phyloP scores from a whole-genome alignment of 2,113 vertebrate species.

The Bettongia penicillata region DNA sequence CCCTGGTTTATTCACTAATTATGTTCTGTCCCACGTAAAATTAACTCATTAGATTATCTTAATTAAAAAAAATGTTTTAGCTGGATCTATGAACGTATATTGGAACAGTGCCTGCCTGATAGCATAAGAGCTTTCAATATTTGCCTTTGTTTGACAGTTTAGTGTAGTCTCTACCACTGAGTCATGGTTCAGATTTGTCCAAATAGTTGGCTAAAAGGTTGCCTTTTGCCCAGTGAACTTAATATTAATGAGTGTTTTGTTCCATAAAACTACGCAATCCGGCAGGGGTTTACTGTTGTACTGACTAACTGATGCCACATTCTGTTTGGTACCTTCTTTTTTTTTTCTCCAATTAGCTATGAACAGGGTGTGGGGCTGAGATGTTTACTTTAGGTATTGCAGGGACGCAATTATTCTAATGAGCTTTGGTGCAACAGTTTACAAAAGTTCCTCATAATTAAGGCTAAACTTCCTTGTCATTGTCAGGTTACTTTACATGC shows the following conservation, averaged over 20 bases:
- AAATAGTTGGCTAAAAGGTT: neutral
- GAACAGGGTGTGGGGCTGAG: constrained; percentile 22
- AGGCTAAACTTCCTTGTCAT: constrained; percentile 21
- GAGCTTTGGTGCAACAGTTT: constrained; percentile 34
- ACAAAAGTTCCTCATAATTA: constrained; percentile 25
- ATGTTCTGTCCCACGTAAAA: constrained; percentile 44
- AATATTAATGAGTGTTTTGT: neutral
- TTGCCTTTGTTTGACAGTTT: neutral
- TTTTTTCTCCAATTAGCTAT: neutral
- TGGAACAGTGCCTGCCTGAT: neutral
- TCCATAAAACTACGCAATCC: neutral
- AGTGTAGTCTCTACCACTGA: neutral
- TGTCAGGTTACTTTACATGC: neutral
- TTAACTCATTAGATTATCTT: neutral
- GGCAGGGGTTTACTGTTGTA: neutral
- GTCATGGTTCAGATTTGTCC: neutral
- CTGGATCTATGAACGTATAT: neutral
- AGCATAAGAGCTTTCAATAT: neutral
- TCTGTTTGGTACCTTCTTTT: neutral
- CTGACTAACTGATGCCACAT: neutral
- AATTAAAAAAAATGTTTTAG: neutral
- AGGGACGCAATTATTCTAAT: neutral
- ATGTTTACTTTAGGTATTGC: constrained; percentile 29
- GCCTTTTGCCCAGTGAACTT: neutral
- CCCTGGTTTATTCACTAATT: constrained; percentile 22